Percentiles rank a stretch among this genome's conserved stretches.
Conservation (phyloP, 2,888 invertebrate genomes). For the Diaphora mendica region DNA sequence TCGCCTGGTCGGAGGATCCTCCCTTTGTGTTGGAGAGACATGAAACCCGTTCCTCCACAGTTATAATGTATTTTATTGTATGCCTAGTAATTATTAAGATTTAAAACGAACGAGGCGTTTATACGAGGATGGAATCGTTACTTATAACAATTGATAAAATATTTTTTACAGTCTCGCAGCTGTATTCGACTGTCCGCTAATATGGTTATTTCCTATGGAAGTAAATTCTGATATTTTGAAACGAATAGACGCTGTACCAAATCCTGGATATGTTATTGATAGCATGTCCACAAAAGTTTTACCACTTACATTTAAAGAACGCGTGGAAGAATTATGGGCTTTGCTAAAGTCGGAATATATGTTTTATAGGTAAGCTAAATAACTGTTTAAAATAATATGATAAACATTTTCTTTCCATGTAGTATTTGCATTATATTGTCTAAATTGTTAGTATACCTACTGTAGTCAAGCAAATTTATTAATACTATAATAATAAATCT, state of each 20-base stretch:
- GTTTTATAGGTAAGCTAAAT: constrained; percentile 13
- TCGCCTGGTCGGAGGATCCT: too few relatives aligned
- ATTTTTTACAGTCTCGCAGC: constrained; percentile 57
- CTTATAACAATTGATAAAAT: too few relatives aligned
- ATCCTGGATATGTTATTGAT: constrained; percentile 64
- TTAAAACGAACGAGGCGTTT: too few relatives aligned
- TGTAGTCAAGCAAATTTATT: too few relatives aligned
- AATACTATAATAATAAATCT: too few relatives aligned
- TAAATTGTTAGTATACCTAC: too few relatives aligned
- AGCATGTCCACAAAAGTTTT: constrained; percentile 43
- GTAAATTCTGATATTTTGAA: constrained; percentile 60
- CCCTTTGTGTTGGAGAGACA: too few relatives aligned
- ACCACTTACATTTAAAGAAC: constrained; percentile 64
- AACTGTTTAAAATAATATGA: neutral
- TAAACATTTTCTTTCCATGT: too few relatives aligned
- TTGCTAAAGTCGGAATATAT: constrained; percentile 29
- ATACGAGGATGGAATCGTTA: too few relatives aligned
- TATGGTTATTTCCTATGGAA: constrained; percentile 64
- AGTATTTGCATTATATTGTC: neutral
- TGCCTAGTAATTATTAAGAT: too few relatives aligned
- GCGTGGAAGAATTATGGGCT: constrained; percentile 56
- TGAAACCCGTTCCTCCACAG: too few relatives aligned
- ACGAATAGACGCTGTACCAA: constrained; percentile 62
- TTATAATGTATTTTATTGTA: too few relatives aligned
- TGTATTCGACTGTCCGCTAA: constrained; percentile 60